A percentile compares a stretch with the other conserved stretches of the same genome.
phyloP scores from a whole-genome alignment of 2,113 vertebrate species.

The Nothocercus julius region DNA sequence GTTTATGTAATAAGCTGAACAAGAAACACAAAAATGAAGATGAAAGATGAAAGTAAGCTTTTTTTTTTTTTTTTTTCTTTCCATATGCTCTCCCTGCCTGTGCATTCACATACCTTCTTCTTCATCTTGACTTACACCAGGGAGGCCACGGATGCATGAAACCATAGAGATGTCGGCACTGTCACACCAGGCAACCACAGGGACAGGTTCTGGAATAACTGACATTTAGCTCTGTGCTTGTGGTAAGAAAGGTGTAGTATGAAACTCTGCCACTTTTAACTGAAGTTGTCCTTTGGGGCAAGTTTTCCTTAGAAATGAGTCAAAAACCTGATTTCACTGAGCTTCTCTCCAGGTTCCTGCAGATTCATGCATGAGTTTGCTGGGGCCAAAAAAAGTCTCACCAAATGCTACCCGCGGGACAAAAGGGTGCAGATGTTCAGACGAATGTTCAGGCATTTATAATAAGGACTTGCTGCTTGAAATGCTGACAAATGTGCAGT shows the following conservation, averaged over 20 bases:
- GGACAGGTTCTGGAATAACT: not conserved
- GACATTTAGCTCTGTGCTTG: not conserved
- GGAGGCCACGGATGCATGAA: not conserved
- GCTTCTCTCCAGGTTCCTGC: not conserved
- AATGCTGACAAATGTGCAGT: not conserved
- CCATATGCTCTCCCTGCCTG: no score
- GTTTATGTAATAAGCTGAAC: not conserved
- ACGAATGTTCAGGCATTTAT: not conserved
- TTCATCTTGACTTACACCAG: not conserved
- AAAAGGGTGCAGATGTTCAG: constrained; percentile 13
- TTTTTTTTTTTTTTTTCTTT: no score
- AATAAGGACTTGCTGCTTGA: not conserved
- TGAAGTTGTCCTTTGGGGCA: not conserved
- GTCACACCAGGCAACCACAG: not conserved
- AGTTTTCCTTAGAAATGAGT: constrained; percentile 1
- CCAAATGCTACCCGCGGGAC: not conserved
- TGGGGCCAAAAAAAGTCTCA: not conserved
- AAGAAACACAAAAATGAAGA: constrained; percentile 4
- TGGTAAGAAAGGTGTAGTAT: not conserved
- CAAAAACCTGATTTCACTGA: not conserved
- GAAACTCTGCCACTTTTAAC: not conserved
- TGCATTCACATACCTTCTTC: not conserved
- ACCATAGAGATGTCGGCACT: not conserved
- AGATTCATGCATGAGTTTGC: not conserved
- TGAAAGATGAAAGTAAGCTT: not conserved